A percentile compares a stretch with the other conserved stretches of the same genome.
Evolutionary conservation across 2,113 vertebrate genomes (phyloP).

Genomic region (Crotalus horridus): DNA sequence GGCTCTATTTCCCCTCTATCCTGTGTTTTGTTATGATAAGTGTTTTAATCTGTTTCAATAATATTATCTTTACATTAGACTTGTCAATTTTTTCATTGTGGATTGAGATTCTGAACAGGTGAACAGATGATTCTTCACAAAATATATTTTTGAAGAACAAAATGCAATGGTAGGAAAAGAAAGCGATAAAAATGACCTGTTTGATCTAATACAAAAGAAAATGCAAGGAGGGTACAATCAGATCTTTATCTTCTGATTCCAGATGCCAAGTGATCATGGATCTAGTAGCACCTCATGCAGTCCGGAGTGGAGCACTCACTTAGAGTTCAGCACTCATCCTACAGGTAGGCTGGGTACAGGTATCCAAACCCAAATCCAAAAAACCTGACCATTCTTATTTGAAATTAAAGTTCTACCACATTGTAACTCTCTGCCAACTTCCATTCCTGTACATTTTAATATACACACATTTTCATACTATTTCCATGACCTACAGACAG

Average conservation of each 20-base stretch:
- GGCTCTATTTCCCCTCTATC: not conserved
- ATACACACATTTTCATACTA: not conserved
- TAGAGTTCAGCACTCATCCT: conserved; percentile 81
- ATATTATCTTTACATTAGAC: not conserved
- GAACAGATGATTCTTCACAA: not conserved
- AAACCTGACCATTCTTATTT: not conserved
- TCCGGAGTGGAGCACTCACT: conserved; percentile 90
- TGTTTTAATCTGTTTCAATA: not conserved
- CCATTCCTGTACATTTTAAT: not conserved
- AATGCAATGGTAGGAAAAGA: not conserved
- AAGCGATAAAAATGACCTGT: not conserved
- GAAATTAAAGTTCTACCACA: not conserved
- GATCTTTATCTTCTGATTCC: conserved; percentile 34
- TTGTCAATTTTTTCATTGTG: not conserved
- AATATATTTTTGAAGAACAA: not conserved
- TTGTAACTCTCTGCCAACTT: not conserved
- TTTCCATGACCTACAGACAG: not conserved
- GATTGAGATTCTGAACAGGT: not conserved
- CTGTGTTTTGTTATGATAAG: not conserved
- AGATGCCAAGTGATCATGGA: conserved; percentile 85
- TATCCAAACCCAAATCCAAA: not conserved
- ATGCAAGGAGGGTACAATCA: not conserved
- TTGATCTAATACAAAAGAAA: not conserved
- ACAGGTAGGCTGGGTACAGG: conserved; percentile 72
- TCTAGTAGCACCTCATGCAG: conserved; percentile 91